Evolutionary conservation across 2,797 vertebrate genomes (phyloP).

Genomic region (Cuculus canorus): DNA sequence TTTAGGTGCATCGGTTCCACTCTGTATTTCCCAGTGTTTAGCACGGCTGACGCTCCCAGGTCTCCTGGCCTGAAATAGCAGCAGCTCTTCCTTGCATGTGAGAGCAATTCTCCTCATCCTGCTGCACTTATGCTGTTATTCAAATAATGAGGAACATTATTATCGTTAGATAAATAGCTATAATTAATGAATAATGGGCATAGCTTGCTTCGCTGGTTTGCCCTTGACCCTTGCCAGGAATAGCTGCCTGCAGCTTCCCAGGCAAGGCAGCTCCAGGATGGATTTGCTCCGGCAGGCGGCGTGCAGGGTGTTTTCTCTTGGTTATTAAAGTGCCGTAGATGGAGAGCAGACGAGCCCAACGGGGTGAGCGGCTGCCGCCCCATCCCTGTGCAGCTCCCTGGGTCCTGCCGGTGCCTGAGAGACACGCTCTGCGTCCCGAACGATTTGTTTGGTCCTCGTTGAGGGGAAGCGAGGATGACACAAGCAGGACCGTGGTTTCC

Average conservation of each 20-base stretch:
- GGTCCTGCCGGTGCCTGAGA: neutral
- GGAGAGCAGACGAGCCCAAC: neutral
- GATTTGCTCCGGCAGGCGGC: neutral
- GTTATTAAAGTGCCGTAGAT: neutral
- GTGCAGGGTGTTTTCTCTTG: neutral
- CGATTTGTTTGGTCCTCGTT: neutral
- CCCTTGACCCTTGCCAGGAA: neutral
- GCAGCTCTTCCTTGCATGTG: neutral
- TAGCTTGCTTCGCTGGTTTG: neutral
- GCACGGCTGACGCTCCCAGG: neutral
- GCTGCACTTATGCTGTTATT: neutral
- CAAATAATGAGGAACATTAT: neutral
- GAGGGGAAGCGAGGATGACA: too few species aligned
- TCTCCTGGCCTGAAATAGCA: neutral
- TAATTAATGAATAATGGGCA: neutral
- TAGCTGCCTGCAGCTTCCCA: neutral
- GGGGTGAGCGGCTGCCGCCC: neutral
- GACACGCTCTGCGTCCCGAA: neutral
- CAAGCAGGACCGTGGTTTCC: too few species aligned
- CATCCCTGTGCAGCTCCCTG: too few species aligned
- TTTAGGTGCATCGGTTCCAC: neutral
- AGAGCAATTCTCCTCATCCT: neutral
- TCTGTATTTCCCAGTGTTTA: neutral
- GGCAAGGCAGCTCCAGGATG: neutral
- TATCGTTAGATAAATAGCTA: neutral